Evolutionary conservation across 2,888 invertebrate genomes (phyloP), one percentile per base, ranked within the genome.

Genomic region (Aspidapion aeneum): DNA sequence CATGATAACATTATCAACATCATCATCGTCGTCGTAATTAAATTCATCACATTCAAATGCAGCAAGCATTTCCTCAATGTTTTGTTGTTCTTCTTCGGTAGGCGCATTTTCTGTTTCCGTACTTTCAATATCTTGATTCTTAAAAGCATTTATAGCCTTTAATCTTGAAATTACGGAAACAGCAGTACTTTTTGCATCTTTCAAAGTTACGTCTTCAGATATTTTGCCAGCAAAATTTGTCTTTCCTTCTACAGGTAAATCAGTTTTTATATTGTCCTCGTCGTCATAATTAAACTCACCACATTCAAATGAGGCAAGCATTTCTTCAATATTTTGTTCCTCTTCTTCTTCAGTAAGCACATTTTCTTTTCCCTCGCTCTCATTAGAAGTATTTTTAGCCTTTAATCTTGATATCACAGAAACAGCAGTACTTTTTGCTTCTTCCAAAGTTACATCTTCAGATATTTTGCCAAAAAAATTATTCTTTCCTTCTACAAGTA

Each of bases 351-450:
- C n/a, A n/a, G n/a, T n/a, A n/a, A n/a, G n/a, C n/a, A 17, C 21
- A 12, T 55, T 17, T 18, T n/a, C 19, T 60, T 22, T n/a, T 20
- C 55, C 50, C 55, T 50, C 52, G 54, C 48, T 52, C 35, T 18
- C 55, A 21, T n/a, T 35, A 3, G 35, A 35, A 35, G 35, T 12
- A 35, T 35, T 35, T 66, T 70, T 69, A 2, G 64, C 62, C 67
- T 71, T 73, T 55, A 74, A 65, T 65, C 72, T 74, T 35, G 68
- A 58, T 22, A 74, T 69, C 12, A 72, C 68, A 61, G 61, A 60
- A 48, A 69, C 51, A 48, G 71, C 71, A 55, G 58, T 63, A 16
- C 56, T 56, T 63, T 63, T 67, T 22, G 71, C 69, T 49, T 69
- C 65, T 9, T 69, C 67, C 54, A 68, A 49, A 20, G 64, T 66